phyloP scores from a whole-genome alignment of 2,797 vertebrate species.

The Remorina albescens region DNA sequence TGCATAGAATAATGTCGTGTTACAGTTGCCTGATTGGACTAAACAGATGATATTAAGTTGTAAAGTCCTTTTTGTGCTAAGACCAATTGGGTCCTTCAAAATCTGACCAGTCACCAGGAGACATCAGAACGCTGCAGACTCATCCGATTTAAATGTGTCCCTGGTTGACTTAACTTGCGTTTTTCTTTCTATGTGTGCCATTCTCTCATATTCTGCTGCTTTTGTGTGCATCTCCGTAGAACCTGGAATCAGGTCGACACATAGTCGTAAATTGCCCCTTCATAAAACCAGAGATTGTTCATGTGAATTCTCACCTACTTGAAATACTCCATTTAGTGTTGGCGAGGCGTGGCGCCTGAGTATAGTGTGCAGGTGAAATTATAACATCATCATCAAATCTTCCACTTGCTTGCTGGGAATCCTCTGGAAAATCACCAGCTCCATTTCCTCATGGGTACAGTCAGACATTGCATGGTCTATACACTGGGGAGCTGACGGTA shows the following conservation, averaged over 20 bases:
- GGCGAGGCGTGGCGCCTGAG: neutral
- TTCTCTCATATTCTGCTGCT: slow-evolving; percentile 42
- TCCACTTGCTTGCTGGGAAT: neutral
- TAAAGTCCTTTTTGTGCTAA: slow-evolving; percentile 19
- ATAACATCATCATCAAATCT: neutral
- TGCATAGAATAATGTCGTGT: slow-evolving; percentile 3
- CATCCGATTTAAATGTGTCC: slow-evolving; percentile 40
- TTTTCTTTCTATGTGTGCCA: slow-evolving; percentile 24
- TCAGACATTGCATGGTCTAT: neutral
- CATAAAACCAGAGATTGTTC: neutral
- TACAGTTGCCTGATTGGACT: slow-evolving; percentile 21
- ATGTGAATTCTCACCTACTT: neutral
- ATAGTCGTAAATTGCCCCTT: neutral
- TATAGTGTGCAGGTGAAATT: neutral
- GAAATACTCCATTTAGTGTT: neutral
- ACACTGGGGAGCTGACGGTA: neutral
- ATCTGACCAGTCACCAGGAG: too few relatives aligned
- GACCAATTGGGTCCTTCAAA: slow-evolving; percentile 15
- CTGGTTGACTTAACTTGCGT: slow-evolving; percentile 29
- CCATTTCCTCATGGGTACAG: neutral
- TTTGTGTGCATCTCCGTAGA: slow-evolving; percentile 21
- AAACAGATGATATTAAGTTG: slow-evolving; percentile 3
- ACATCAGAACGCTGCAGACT: too few relatives aligned
- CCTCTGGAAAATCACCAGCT: neutral
- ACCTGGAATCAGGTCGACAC: neutral